Percentiles rank a stretch among this genome's conserved stretches.
phyloP scores from a whole-genome alignment of 2,888 invertebrate species.

The Aphodius granarius region DNA sequence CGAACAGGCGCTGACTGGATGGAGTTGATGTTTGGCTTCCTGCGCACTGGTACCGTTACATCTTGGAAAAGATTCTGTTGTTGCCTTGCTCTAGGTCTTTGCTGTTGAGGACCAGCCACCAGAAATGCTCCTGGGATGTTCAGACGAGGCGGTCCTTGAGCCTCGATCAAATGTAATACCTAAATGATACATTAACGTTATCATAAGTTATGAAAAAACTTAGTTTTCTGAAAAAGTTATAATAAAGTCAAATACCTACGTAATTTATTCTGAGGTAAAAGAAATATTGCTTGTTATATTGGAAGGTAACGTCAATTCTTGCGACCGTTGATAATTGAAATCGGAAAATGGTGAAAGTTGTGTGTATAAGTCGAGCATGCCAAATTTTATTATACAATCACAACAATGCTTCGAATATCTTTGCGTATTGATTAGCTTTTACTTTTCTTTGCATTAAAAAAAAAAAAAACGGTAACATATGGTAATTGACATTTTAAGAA shows the following conservation, averaged over 20 bases:
- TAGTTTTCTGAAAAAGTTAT: too few species aligned
- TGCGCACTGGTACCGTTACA: constrained; percentile 57
- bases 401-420: neutral
- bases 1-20: constrained; percentile 35
- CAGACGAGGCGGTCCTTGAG: constrained; percentile 65
- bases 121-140: constrained; percentile 67
- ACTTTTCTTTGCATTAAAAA: neutral
- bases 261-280: too few species aligned
- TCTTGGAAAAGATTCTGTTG: constrained; percentile 36
- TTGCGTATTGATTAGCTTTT: neutral
- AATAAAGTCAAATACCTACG: too few species aligned
- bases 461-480: neutral
- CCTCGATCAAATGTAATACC: constrained; percentile 23
- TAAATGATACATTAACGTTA: neutral
- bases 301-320: too few species aligned
- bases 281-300: too few species aligned
- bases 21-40: constrained; percentile 46
- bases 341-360: neutral
- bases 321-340: too few species aligned
- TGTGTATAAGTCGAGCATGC: neutral
- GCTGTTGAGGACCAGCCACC: constrained; percentile 48
- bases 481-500: too few species aligned
- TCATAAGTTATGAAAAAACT: neutral
- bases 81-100: constrained; percentile 48
- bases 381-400: neutral